A percentile compares a stretch with the other conserved stretches of the same genome.
Conservation (phyloP, 2,888 invertebrate genomes). For the Rapana venosa region DNA sequence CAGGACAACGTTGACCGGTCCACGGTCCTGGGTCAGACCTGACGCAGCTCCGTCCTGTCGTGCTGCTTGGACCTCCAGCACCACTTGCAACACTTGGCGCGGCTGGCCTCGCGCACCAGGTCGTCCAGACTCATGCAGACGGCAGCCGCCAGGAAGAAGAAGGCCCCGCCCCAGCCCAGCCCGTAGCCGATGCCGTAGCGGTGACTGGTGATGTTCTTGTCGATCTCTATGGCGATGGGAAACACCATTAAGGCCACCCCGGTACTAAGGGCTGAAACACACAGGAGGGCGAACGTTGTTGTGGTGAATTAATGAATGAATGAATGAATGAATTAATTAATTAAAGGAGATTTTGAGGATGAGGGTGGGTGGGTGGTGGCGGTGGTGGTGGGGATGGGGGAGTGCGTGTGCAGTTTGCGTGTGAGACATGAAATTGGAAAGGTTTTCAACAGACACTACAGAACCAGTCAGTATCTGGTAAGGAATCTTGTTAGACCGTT, state of each 20-base stretch:
- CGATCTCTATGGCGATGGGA: conserved; percentile 72
- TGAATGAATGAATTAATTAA: no score
- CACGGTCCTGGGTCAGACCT: conserved; percentile 59
- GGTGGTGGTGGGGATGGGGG: not conserved
- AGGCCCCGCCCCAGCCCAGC: conserved; percentile 76
- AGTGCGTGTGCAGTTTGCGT: no score
- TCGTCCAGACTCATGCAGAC: conserved; percentile 76
- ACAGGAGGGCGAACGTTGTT: no score
- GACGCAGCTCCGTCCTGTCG: conserved; percentile 62
- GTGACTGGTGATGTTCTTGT: conserved; percentile 62
- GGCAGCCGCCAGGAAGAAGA: conserved; percentile 73
- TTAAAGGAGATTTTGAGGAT: no score
- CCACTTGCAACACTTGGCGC: conserved; percentile 66
- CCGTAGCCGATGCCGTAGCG: conserved; percentile 75
- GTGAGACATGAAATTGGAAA: no score
- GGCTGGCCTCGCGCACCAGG: conserved; percentile 69
- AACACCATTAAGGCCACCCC: conserved; percentile 75
- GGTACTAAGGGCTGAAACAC: conserved; percentile 71
- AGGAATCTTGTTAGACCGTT: no score
- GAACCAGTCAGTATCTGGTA: no score
- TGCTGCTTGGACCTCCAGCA: conserved; percentile 61
- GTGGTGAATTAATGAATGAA: no score
- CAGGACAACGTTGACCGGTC: conserved; percentile 9
- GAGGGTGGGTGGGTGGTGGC: not conserved
- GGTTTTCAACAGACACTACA: no score